These are phyloP conservation scores for Homalodisca vitripennis DNA, from an alignment of 1,140 invertebrate genomes.

Conservation along the genomic window DNA sequence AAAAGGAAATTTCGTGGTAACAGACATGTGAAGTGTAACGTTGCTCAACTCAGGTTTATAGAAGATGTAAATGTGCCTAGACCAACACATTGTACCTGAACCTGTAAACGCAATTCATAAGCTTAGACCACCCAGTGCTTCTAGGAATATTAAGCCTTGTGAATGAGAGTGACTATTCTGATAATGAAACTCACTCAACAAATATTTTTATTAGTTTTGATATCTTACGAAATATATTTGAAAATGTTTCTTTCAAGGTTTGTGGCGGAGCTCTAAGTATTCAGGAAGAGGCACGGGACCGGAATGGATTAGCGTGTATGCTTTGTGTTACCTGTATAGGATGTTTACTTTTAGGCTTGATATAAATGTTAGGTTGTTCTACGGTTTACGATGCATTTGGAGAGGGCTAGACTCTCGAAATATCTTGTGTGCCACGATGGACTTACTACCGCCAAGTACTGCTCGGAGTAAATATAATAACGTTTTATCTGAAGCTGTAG, in stretches of 20 bases:
- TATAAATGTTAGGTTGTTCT: slow-evolving; percentile 5
- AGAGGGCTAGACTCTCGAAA: slow-evolving; percentile 22
- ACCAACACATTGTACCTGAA: not conserved
- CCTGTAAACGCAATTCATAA: not conserved
- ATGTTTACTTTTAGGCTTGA: slow-evolving; percentile 1
- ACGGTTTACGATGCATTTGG: slow-evolving; percentile 27
- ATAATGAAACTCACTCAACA: not conserved
- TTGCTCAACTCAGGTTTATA: not conserved
- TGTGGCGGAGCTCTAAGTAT: slow-evolving; percentile 2
- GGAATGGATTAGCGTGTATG: not conserved
- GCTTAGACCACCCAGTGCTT: not conserved
- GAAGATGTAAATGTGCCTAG: not conserved
- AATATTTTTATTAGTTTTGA: not conserved
- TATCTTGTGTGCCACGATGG: slow-evolving; percentile 15
- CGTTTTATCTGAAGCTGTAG: slow-evolving; percentile 4
- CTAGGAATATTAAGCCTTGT: not conserved
- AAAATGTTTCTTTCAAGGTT: slow-evolving; percentile 7
- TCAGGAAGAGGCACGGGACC: not conserved
- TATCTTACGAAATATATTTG: not conserved
- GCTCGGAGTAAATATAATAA: slow-evolving; percentile 21
- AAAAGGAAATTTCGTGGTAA: too few relatives aligned
- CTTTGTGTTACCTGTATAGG: not conserved
- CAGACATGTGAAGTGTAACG: not conserved
- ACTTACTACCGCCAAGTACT: slow-evolving; percentile 25
- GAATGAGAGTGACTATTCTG: not conserved